Evolutionary conservation across 2,888 invertebrate species (phyloP).

Genomic region (Charanyca ferruginea): DNA sequence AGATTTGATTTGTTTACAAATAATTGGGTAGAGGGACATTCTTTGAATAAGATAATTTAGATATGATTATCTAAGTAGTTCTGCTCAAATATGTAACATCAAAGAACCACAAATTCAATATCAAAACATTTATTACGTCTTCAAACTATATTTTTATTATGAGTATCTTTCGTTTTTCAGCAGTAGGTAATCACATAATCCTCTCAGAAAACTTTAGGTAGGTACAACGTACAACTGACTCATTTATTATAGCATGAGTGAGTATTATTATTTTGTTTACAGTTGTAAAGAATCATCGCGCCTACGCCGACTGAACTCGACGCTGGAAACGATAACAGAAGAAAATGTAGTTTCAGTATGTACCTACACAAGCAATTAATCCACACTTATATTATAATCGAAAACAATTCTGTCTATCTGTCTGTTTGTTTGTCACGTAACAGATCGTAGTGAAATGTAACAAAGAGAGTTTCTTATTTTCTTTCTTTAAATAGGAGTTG

Average conservation of each 20-base stretch:
- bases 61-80: background rate
- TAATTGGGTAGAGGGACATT: slow-evolving; percentile 22
- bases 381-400: no score
- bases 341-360: slow-evolving; percentile 64
- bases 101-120: background rate
- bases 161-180: slow-evolving; percentile 18
- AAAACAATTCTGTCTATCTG: no score
- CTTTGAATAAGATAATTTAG: slow-evolving; percentile 24
- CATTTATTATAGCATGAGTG: slow-evolving; percentile 2
- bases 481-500: slow-evolving; percentile 2
- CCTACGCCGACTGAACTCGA: slow-evolving; percentile 35
- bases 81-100: background rate
- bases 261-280: slow-evolving; percentile 48
- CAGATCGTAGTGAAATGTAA: no score
- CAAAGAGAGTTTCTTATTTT: no score
- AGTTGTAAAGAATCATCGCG: slow-evolving; percentile 60
- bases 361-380: slow-evolving; percentile 30
- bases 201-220: slow-evolving; percentile 2
- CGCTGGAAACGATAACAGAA: slow-evolving; percentile 43
- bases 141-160: background rate
- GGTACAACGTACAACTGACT: background rate
- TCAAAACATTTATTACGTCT: background rate
- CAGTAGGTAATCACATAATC: slow-evolving; percentile 7
- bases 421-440: no score
- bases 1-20: slow-evolving; percentile 58